Evolutionary conservation across 2,797 vertebrate genomes (phyloP), one percentile per base, ranked within the genome.

Genomic region (Gymnocypris eckloni): DNA sequence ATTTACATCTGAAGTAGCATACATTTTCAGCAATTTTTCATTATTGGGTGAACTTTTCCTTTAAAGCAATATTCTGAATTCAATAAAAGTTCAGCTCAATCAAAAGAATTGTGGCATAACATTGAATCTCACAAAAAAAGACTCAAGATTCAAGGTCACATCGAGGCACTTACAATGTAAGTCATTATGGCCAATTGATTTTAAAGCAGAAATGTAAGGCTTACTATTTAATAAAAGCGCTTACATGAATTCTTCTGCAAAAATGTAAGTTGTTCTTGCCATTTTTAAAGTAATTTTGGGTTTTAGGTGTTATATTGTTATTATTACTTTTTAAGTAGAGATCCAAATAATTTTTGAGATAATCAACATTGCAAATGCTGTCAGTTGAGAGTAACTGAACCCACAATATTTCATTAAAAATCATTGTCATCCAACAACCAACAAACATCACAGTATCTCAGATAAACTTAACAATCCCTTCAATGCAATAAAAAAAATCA

Each of bases 381-480:
- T 64, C 5, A 28, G 25, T 64, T 64, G 25, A 64, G 61, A 28
- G 28, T 64, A 15, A 37, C 7, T 39, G 33, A 69, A 69, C 28
- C 64, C 33, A 67, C 28, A 37, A 37, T 67, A 67, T 18, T 37
- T 18, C 64, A 67, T 67, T 18, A 20, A 67, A 86, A 72, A 41
- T 10, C 20, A 50, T 20, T 52, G 9, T 7, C 20, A 8, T 67
- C 45, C 25, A n/a, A 72, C 45, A 8, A 73, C 45, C 39, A n/a
- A 72, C 45, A 84, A 69, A 73, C 28, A 80, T 43, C 22, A 73
- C 56, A 22, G 16, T 25, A 75, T 45, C 37, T 22, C 67, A 78
- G 86, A 73, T 22, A 39, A 71, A 11, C 18, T 9, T 56, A 67
- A 80, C 70, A 80, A 66, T 33, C 70, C 33, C 16, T 52, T 48